phyloP scores from a whole-genome alignment of 1,140 invertebrate genomes.

The Thalassaphorura encarpata region DNA sequence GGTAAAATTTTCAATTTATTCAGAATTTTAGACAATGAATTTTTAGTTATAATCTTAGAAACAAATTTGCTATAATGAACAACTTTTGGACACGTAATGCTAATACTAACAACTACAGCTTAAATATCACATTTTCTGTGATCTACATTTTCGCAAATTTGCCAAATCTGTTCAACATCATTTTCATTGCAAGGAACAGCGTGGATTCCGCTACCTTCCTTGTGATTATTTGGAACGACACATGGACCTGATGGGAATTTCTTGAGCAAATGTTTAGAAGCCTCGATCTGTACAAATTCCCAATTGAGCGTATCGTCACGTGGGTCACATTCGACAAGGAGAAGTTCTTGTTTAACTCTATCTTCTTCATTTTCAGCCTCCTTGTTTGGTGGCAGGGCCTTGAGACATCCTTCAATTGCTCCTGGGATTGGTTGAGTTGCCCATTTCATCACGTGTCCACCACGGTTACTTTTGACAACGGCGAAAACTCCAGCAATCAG shows the following conservation, averaged over 20 bases:
- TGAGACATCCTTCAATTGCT: constrained; percentile 16
- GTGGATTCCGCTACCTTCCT: not conserved
- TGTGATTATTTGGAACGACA: not conserved
- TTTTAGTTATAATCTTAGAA: too few relatives aligned
- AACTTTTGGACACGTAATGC: too few relatives aligned
- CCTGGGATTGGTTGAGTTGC: constrained; percentile 10
- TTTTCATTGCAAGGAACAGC: constrained; percentile 8
- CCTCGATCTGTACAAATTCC: constrained; percentile 11
- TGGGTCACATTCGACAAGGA: constrained; percentile 17
- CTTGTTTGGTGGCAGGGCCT: not conserved
- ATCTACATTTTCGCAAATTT: constrained; percentile 19
- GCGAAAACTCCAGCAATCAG: constrained; percentile 14
- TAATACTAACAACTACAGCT: not conserved
- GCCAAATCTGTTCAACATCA: constrained; percentile 14
- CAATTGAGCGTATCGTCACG: constrained; percentile 6
- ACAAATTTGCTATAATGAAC: too few relatives aligned
- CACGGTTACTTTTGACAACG: constrained; percentile 18
- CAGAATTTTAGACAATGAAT: too few relatives aligned
- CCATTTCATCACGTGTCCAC: constrained; percentile 23
- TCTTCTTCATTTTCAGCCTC: constrained; percentile 3
- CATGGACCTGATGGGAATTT: constrained; percentile 2
- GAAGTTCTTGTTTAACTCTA: not conserved
- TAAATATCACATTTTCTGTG: constrained; percentile 18
- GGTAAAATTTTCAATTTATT: too few relatives aligned
- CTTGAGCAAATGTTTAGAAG: constrained; percentile 6